Conservation (phyloP, 1,140 invertebrate species). For the Drosophila novamexicana region DNA sequence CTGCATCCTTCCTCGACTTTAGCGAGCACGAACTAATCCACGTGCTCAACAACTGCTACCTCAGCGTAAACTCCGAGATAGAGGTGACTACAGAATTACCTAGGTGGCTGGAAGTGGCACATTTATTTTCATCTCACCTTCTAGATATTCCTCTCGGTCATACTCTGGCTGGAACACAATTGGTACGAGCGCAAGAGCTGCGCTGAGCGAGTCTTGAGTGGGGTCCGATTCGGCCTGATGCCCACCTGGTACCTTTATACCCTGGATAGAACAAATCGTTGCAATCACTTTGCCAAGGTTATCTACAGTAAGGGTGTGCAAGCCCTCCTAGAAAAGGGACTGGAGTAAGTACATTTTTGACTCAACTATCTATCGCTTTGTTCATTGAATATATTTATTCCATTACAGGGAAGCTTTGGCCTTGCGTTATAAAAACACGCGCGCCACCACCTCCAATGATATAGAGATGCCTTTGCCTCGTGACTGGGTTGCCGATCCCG, state of each 20-base stretch:
- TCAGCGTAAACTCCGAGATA: slow-evolving; percentile 68
- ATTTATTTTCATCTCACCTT: background rate
- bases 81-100: slow-evolving; percentile 34
- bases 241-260: slow-evolving; percentile 64
- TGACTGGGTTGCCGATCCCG: slow-evolving; percentile 60
- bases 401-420: slow-evolving; percentile 45
- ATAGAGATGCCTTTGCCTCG: slow-evolving; percentile 39
- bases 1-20: slow-evolving; percentile 60
- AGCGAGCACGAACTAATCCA: slow-evolving; percentile 53
- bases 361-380: background rate
- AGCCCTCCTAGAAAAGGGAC: slow-evolving; percentile 42
- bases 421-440: slow-evolving; percentile 24
- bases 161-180: slow-evolving; percentile 69
- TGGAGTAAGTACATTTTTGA: slow-evolving; percentile 38
- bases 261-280: slow-evolving; percentile 46
- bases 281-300: slow-evolving; percentile 52
- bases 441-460: background rate
- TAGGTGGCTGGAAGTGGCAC: no score
- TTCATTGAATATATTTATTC: background rate
- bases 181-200: slow-evolving; percentile 51
- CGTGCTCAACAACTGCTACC: slow-evolving; percentile 58
- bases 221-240: slow-evolving; percentile 62
- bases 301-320: slow-evolving; percentile 41
- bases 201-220: slow-evolving; percentile 46
- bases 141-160: slow-evolving; percentile 61